These are phyloP conservation scores for Drosophila niveifrons DNA, from an alignment of 2,888 invertebrate genomes.

Conservation along the genomic window DNA sequence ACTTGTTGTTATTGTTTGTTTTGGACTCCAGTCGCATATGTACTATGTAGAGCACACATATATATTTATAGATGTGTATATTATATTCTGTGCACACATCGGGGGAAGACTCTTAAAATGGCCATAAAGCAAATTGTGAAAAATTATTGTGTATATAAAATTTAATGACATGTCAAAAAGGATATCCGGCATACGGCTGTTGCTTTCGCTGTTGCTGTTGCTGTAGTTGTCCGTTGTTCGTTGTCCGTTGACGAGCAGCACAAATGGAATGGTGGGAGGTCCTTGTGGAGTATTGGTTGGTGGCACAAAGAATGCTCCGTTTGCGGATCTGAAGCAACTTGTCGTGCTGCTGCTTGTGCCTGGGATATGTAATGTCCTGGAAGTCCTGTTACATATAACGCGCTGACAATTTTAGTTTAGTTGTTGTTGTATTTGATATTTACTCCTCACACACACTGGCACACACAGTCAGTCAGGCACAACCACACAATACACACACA, in stretches of 20 bases:
- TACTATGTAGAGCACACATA: neutral
- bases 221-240: constrained; percentile 1
- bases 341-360: constrained; percentile 28
- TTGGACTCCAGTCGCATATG: constrained; percentile 23
- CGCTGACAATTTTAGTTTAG: constrained; percentile 78
- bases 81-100: constrained; percentile 66
- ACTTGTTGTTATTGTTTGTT: constrained; percentile 39
- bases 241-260: constrained; percentile 58
- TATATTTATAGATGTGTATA: constrained; percentile 29
- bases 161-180: constrained; percentile 83
- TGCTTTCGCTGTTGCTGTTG: constrained; percentile 24
- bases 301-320: constrained; percentile 15
- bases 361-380: constrained; percentile 68
- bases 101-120: constrained; percentile 74
- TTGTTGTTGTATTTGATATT: constrained; percentile 72
- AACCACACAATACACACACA: constrained; percentile 37
- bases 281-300: neutral
- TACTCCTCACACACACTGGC: constrained; percentile 46
- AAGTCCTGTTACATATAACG: constrained; percentile 64
- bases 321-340: constrained; percentile 39
- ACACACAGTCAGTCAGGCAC: constrained; percentile 7
- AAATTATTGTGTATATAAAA: constrained; percentile 81
- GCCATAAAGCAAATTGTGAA: constrained; percentile 80
- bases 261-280: constrained; percentile 38
- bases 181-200: constrained; percentile 78